Conservation (phyloP, 2,888 invertebrate species). For the Drosophila siamana region DNA sequence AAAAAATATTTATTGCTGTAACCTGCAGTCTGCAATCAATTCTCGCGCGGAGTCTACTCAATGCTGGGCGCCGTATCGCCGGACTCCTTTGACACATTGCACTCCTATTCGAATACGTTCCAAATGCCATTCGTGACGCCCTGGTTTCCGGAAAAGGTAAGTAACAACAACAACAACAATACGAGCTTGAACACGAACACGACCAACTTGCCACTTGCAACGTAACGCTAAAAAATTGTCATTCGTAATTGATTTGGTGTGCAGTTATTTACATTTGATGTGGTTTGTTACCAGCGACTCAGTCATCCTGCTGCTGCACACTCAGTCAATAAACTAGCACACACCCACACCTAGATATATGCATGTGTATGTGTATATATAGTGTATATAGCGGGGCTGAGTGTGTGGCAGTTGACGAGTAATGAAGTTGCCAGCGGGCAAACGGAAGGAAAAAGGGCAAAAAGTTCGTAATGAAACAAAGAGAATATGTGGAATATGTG, state of each 20-base stretch:
- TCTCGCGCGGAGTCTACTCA: conserved; percentile 94
- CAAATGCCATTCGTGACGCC: conserved; percentile 98
- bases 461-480: conserved; percentile 60
- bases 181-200: background rate
- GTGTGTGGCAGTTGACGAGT: conserved; percentile 42
- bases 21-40: conserved; percentile 93
- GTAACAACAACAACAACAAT: conserved; percentile 45
- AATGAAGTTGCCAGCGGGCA: conserved; percentile 57
- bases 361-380: background rate
- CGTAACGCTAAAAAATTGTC: conserved; percentile 49
- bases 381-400: no score
- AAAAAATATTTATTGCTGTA: conserved; percentile 67
- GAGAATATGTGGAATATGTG: conserved; percentile 51
- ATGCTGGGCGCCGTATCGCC: conserved; percentile 96
- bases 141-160: conserved; percentile 96
- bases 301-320: conserved; percentile 27
- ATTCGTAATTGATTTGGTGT: conserved; percentile 64
- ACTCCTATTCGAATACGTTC: conserved; percentile 97
- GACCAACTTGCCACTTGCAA: background rate
- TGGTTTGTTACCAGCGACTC: conserved; percentile 46
- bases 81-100: conserved; percentile 96
- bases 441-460: conserved; percentile 43
- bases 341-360: conserved; percentile 10
- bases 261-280: conserved; percentile 76
- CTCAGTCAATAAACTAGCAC: conserved; percentile 58